These are phyloP conservation scores for Lathamus discolor DNA, from an alignment of 2,113 vertebrate genomes.

Conservation along the genomic window DNA sequence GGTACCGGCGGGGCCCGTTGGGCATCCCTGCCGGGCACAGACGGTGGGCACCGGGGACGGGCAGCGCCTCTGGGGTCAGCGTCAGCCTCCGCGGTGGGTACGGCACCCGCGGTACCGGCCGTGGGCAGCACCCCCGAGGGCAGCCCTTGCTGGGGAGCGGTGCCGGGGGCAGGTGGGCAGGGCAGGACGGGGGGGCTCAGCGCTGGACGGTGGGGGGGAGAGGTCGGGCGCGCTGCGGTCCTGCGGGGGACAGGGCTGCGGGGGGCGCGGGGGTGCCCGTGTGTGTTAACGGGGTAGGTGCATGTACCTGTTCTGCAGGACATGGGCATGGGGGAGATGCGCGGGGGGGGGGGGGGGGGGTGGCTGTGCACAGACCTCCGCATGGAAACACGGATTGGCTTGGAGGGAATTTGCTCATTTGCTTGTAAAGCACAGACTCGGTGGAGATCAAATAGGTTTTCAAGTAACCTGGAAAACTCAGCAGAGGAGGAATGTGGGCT, in stretches of 20 bases:
- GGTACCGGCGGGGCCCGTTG: no score
- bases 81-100: background rate
- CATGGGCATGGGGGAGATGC: rapidly evolving
- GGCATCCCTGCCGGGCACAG: background rate
- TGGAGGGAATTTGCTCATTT: background rate
- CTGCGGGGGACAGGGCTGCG: no score
- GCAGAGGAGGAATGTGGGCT: background rate
- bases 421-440: background rate
- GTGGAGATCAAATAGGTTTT: background rate
- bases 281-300: background rate
- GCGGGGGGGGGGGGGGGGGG: background rate
- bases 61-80: background rate
- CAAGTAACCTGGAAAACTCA: conserved; percentile 1
- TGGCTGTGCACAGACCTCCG: rapidly evolving
- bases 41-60: background rate
- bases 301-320: background rate
- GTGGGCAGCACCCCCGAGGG: rapidly evolving
- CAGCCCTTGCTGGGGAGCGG: background rate
- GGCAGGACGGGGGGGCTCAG: no score
- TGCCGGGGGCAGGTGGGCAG: background rate
- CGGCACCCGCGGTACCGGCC: background rate
- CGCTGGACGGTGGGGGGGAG: no score
- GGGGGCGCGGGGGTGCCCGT: background rate
- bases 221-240: no score
- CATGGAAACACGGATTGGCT: background rate